Evolutionary conservation across 2,113 vertebrate genomes (phyloP).

Genomic region (Emydocephalus ijimae): DNA sequence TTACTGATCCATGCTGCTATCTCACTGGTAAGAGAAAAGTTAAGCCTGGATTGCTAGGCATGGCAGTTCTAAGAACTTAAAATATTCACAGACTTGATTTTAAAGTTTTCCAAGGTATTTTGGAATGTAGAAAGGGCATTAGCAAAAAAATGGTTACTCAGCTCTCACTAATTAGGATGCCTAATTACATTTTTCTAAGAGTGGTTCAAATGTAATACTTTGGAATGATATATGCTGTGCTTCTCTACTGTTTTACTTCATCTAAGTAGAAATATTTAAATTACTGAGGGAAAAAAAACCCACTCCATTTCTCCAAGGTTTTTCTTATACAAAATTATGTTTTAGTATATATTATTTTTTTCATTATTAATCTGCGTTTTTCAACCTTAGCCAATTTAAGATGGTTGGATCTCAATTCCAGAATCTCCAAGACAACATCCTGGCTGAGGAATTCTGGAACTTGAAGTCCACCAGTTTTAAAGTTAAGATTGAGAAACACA

Average conservation of each 20-base stretch:
- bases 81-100: background rate
- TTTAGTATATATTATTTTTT: background rate
- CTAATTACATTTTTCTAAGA: no score
- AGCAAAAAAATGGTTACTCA: background rate
- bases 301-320: background rate
- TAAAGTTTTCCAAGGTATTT: background rate
- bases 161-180: no score
- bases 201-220: no score
- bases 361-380: background rate
- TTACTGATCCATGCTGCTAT: fast-evolving
- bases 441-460: background rate
- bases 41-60: background rate
- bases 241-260: background rate
- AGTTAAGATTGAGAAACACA: background rate
- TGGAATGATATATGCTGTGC: background rate
- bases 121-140: background rate
- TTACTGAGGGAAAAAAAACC: background rate
- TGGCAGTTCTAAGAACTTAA: no score
- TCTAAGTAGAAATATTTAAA: background rate
- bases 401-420: background rate
- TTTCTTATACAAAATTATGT: background rate
- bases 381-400: background rate
- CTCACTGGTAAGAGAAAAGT: background rate
- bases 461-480: background rate
- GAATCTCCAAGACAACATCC: background rate